Evolutionary conservation across 2,113 vertebrate genomes (phyloP).

Genomic region (Sitta europaea): DNA sequence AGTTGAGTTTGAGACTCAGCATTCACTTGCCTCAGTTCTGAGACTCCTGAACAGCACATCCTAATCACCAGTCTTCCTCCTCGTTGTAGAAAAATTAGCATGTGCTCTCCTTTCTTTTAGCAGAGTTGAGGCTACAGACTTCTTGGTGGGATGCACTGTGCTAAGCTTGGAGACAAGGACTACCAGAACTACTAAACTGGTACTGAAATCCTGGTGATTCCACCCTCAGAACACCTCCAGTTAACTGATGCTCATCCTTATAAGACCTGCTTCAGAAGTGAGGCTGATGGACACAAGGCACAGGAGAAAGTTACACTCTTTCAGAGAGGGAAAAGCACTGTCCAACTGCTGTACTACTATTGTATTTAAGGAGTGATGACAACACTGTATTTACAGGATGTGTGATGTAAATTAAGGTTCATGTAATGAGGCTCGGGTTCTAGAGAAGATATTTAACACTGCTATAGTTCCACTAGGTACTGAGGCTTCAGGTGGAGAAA

Average conservation of each 20-base stretch:
- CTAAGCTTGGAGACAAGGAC: background rate
- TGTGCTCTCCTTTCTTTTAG: background rate
- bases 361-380: background rate
- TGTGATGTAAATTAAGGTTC: background rate
- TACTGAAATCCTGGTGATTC: background rate
- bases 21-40: background rate
- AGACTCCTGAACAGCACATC: background rate
- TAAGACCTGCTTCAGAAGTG: background rate
- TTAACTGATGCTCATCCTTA: accelerated
- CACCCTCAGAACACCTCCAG: background rate
- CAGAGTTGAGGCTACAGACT: background rate
- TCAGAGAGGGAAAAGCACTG: background rate
- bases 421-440: accelerated
- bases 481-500: background rate
- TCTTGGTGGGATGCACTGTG: background rate
- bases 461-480: background rate
- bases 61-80: background rate
- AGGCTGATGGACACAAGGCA: background rate
- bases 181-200: background rate
- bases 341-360: background rate
- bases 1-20: background rate
- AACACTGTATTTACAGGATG: background rate
- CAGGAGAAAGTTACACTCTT: background rate
- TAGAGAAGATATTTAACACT: background rate
- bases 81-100: background rate